Evolutionary conservation across 2,888 invertebrate genomes (phyloP).

Genomic region (Scaptomyza tumidula): DNA sequence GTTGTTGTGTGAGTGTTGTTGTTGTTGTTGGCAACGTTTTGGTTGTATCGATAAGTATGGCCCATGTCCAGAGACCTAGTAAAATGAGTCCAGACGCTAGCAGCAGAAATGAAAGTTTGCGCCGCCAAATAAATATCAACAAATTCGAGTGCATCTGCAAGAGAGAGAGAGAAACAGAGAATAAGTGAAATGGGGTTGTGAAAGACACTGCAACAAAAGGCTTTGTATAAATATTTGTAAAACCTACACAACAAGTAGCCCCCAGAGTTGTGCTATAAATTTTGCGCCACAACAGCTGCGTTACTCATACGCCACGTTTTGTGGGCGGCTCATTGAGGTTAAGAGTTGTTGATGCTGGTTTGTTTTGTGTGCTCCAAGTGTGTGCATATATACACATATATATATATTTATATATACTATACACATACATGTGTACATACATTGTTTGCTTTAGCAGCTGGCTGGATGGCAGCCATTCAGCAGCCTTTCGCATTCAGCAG

Average conservation of each 20-base stretch:
- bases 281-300: constrained; percentile 36
- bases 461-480: constrained; percentile 20
- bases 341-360: constrained; percentile 64
- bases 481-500: constrained; percentile 15
- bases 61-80: constrained; percentile 84
- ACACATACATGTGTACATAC: neutral
- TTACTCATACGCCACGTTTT: constrained; percentile 73
- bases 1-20: constrained; percentile 8
- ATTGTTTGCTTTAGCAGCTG: constrained; percentile 38
- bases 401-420: neutral
- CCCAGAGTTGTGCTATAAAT: constrained; percentile 66
- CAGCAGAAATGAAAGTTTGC: constrained; percentile 83
- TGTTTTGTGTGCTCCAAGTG: constrained; percentile 40
- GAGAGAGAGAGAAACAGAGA: neutral
- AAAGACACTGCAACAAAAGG: constrained; percentile 18
- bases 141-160: constrained; percentile 84
- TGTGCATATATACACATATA: neutral
- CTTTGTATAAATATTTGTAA: constrained; percentile 74
- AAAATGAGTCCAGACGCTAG: constrained; percentile 79
- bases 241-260: constrained; percentile 72
- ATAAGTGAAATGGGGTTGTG: constrained; percentile 9
- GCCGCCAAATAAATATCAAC: constrained; percentile 83
- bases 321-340: constrained; percentile 70
- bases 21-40: constrained; percentile 36
- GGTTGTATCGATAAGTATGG: constrained; percentile 77